These are phyloP conservation scores for Aeoliscus strigatus DNA, from an alignment of 2,797 vertebrate species.

Conservation along the genomic window DNA sequence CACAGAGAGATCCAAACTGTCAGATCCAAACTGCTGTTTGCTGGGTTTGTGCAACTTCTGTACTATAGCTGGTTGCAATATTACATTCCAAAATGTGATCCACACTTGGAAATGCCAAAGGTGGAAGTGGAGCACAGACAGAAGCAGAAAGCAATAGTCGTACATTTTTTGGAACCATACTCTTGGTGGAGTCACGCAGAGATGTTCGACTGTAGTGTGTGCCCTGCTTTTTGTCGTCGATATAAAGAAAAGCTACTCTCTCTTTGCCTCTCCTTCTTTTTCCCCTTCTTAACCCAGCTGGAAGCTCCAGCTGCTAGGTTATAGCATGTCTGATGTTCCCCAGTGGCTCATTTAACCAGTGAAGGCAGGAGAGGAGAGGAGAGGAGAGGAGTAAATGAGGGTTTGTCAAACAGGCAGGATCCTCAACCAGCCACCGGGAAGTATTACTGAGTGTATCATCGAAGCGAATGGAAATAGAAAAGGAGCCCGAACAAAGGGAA, in stretches of 20 bases:
- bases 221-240: constrained; percentile 16
- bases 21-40: no score
- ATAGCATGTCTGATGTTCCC: constrained; percentile 57
- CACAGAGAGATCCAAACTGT: no score
- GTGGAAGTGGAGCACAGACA: background rate
- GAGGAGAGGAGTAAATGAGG: constrained; percentile 11
- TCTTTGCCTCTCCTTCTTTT: constrained; percentile 10
- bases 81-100: no score
- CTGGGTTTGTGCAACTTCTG: no score
- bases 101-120: no score
- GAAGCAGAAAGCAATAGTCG: background rate
- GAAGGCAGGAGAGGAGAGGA: constrained; percentile 19
- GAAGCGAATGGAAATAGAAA: background rate
- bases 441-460: background rate
- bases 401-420: background rate
- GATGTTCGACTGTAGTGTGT: constrained; percentile 16
- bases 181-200: constrained; percentile 9
- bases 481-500: background rate
- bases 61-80: no score
- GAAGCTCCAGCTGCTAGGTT: constrained; percentile 64
- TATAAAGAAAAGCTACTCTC: constrained; percentile 27
- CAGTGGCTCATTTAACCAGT: constrained; percentile 65
- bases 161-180: background rate
- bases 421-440: background rate
- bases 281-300: constrained; percentile 54